phyloP scores from a whole-genome alignment of 1,140 invertebrate species.

The Lanistes nyassanus region DNA sequence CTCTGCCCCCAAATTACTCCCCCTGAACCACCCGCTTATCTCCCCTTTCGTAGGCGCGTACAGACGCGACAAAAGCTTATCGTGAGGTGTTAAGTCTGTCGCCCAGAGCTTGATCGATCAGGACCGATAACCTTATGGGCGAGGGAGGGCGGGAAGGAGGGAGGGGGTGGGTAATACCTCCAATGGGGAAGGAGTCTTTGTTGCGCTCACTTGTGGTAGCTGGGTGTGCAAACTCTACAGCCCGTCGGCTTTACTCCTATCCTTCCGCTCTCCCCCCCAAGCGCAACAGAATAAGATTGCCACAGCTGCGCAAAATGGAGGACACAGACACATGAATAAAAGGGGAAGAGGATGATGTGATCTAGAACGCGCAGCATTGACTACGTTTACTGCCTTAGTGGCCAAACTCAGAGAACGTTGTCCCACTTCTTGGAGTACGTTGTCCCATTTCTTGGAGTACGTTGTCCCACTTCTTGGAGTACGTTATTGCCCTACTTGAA shows the following conservation, averaged over 20 bases:
- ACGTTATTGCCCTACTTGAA: too few relatives aligned
- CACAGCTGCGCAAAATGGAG: too few relatives aligned
- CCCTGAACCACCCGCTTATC: conserved; percentile 2
- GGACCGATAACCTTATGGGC: not conserved
- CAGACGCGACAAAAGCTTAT: not conserved
- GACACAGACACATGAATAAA: too few relatives aligned
- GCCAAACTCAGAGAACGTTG: too few relatives aligned
- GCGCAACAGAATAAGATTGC: not conserved
- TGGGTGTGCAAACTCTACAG: not conserved
- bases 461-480: too few relatives aligned
- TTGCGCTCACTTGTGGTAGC: not conserved
- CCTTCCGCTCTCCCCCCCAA: not conserved
- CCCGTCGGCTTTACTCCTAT: not conserved
- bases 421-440: too few relatives aligned
- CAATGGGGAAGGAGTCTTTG: not conserved
- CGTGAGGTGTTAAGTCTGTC: not conserved
- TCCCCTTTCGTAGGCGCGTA: not conserved
- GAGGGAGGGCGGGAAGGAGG: not conserved
- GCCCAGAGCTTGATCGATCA: conserved; percentile 2
- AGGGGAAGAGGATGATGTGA: too few relatives aligned
- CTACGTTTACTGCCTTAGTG: too few relatives aligned
- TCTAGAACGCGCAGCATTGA: too few relatives aligned
- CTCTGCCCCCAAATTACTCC: conserved; percentile 3
- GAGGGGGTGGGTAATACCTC: not conserved
- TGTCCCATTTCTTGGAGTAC: too few relatives aligned